phyloP scores from a whole-genome alignment of 1,140 invertebrate genomes.

The Aphidius ervi region DNA sequence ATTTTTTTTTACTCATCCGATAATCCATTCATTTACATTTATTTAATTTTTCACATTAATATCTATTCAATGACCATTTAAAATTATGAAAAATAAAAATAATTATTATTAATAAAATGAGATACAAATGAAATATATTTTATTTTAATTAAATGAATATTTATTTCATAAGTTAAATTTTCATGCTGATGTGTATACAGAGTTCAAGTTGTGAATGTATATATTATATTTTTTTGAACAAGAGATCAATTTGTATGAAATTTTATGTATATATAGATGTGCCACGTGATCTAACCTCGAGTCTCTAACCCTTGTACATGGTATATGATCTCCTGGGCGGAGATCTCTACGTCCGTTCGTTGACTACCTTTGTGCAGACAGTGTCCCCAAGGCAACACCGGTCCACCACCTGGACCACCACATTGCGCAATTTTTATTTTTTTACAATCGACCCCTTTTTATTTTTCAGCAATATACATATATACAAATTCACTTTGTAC shows the following conservation, averaged over 20 bases:
- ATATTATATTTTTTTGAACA: too few species aligned
- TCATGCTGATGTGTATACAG: too few species aligned
- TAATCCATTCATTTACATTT: not conserved
- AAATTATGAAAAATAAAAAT: not conserved
- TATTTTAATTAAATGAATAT: too few species aligned
- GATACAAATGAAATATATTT: too few species aligned
- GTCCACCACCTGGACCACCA: conserved; percentile 38
- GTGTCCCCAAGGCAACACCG: conserved; percentile 3
- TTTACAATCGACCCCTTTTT: conserved; percentile 1
- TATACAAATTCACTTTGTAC: not conserved
- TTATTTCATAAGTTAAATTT: too few species aligned
- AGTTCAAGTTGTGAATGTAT: too few species aligned
- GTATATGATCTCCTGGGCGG: conserved; percentile 42
- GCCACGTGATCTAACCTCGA: conserved; percentile 42
- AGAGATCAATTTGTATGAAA: too few species aligned
- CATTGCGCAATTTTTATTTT: conserved; percentile 25
- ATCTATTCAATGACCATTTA: not conserved
- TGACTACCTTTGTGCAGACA: conserved; percentile 31
- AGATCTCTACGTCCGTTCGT: conserved; percentile 32
- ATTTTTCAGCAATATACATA: not conserved
- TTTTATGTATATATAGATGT: not conserved
- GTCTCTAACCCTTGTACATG: conserved; percentile 23
- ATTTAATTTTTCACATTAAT: not conserved
- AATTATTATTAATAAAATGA: too few species aligned
- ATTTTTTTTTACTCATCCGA: not conserved